Evolutionary conservation across 2,888 invertebrate species (phyloP).

Genomic region (Drosophila tripunctata): DNA sequence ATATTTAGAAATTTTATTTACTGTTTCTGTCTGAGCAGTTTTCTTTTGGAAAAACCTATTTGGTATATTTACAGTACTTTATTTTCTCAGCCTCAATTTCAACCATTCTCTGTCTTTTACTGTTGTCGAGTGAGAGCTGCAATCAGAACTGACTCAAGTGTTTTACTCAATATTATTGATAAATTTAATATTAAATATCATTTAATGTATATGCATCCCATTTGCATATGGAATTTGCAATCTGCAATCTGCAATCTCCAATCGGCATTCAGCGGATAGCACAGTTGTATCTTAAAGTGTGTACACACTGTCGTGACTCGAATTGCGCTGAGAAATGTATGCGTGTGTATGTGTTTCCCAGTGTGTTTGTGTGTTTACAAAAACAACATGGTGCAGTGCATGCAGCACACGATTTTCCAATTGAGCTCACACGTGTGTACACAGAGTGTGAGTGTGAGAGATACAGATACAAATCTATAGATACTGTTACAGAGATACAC

Average conservation of each 20-base stretch:
- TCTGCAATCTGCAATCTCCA: constrained; percentile 11
- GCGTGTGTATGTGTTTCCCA: constrained; percentile 2
- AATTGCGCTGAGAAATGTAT: constrained; percentile 54
- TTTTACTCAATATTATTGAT: not conserved
- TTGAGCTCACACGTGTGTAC: constrained; percentile 80
- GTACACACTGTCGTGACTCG: constrained; percentile 44
- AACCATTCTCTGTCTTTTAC: not conserved
- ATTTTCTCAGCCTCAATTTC: too few relatives aligned
- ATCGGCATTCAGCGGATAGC: constrained; percentile 2
- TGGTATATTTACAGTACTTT: too few relatives aligned
- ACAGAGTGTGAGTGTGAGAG: constrained; percentile 42
- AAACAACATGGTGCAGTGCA: constrained; percentile 57
- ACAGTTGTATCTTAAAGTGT: constrained; percentile 57
- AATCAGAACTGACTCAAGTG: constrained; percentile 1
- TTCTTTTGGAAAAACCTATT: too few relatives aligned
- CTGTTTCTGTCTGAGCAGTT: too few relatives aligned
- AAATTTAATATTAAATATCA: constrained; percentile 35
- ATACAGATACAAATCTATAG: constrained; percentile 19
- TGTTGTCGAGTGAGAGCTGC: not conserved
- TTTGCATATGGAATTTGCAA: constrained; percentile 23
- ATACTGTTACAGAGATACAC: constrained; percentile 21
- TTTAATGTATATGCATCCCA: constrained; percentile 14
- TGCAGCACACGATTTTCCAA: constrained; percentile 83
- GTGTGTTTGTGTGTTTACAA: constrained; percentile 56
- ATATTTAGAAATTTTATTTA: too few relatives aligned